Base-by-base conservation (phyloP, 2,113 vertebrate species). In the Azemiops feae region DNA sequence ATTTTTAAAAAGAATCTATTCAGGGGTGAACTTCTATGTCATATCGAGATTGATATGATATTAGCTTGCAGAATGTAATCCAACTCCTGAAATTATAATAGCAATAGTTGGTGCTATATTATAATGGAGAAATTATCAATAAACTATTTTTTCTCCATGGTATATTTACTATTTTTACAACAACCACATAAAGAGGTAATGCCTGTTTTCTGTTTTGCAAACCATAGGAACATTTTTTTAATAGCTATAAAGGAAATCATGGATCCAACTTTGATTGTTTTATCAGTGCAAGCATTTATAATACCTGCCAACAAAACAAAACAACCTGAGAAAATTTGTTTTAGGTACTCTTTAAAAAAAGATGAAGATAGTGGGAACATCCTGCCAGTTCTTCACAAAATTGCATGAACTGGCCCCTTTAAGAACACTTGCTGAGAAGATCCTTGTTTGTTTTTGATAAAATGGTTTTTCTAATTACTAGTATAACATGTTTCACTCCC, bases 131-230 rank as follows among this genome's bases (percentile, higher is more conserved):
- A 53, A 25, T 5, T 25, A 47, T 0, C 1, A 53, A 11, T 0
- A 47, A 16, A 20, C 87, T 5, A 1, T 54, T 1, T 0, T 91
- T 93, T 89, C 27, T 85, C 0, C 25, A 14, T 50, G 50, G 43
- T 88, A 69, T 25, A 88, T 16, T 27, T 55, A 39, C 25, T 89
- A 16, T 89, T 89, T 91, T 88, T 39, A 55, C 3, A 88, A 57
- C 0, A 47, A 1, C 0, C 9, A 86, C 3, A 91, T 55, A 0
- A 1, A 5, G 92, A 89, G 0, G 34, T 52, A 34, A 74, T 39
- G 5, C 0, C 16, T 0, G 5, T 2, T 69, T 0, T 39, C 1
- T 34, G 3, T 5, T 58, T 92, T 85, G 34, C 6, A 91, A 85
- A 8, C 23, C 34, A 54, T 55, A 39, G 89, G 10, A 74, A 50